These are phyloP conservation scores for Odiellus spinosus DNA, from an alignment of 2,888 invertebrate species.

Conservation along the genomic window DNA sequence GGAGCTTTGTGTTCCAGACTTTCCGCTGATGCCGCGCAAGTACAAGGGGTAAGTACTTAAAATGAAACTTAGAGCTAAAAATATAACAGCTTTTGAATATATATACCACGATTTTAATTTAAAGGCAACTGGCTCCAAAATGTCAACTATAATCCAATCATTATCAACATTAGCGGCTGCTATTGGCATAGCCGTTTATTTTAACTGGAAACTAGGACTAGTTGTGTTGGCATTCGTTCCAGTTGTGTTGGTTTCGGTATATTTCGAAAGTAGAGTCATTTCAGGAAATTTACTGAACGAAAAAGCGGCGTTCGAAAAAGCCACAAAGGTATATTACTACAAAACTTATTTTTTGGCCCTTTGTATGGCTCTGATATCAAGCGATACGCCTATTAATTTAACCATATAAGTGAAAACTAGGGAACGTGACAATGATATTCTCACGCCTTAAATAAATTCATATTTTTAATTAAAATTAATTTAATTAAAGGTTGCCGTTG, in stretches of 20 bases:
- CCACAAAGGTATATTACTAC: slow-evolving; percentile 53
- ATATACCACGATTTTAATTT: no score
- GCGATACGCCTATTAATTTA: no score
- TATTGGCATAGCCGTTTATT: slow-evolving; percentile 45
- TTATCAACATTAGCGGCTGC: slow-evolving; percentile 36
- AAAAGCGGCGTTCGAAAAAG: slow-evolving; percentile 45
- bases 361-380: no score
- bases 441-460: no score
- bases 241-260: slow-evolving; percentile 46
- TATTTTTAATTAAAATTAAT: no score
- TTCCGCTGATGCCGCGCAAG: slow-evolving; percentile 55
- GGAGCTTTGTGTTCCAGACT: slow-evolving; percentile 52
- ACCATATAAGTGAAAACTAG: no score
- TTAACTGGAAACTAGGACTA: slow-evolving; percentile 53
- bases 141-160: slow-evolving; percentile 51
- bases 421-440: no score
- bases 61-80: no score
- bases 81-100: no score
- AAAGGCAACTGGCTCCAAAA: slow-evolving; percentile 57
- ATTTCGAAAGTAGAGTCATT: slow-evolving; percentile 48
- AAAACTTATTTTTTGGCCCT: no score
- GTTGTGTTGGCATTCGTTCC: slow-evolving; percentile 50
- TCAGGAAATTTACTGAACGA: slow-evolving; percentile 43
- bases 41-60: slow-evolving; percentile 57
- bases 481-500: slow-evolving; percentile 46